Evolutionary conservation across 2,113 vertebrate genomes (phyloP).

Genomic region (Pardalotus punctatus): DNA sequence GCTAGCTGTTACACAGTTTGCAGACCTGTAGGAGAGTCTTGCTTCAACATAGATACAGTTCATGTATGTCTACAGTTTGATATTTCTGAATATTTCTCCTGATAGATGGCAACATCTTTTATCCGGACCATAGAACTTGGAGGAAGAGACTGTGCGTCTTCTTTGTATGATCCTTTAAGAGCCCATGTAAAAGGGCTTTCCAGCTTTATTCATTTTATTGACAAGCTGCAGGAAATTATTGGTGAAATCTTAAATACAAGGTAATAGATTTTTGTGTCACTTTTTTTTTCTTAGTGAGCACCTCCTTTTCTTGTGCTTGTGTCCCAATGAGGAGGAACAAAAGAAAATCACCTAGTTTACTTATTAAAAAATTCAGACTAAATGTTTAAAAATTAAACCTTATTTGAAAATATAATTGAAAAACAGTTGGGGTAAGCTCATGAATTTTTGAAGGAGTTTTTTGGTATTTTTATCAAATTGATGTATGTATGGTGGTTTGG

Average conservation of each 20-base stretch:
- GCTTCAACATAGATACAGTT: background rate
- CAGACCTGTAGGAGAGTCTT: background rate
- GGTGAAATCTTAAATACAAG: slow-evolving; percentile 87
- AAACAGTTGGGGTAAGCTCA: background rate
- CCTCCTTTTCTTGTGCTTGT: background rate
- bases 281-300: background rate
- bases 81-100: slow-evolving; percentile 13
- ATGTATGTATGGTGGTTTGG: background rate
- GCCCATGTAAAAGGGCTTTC: slow-evolving; percentile 86
- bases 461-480: background rate
- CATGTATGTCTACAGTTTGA: background rate
- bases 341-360: background rate
- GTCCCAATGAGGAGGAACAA: fast-evolving
- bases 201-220: slow-evolving; percentile 85
- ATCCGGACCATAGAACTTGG: slow-evolving; percentile 88
- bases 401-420: background rate
- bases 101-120: slow-evolving; percentile 84
- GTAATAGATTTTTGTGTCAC: slow-evolving; percentile 67
- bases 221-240: slow-evolving; percentile 88
- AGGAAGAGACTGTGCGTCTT: slow-evolving; percentile 86
- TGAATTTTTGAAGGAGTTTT: background rate
- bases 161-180: slow-evolving; percentile 83
- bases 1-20: background rate
- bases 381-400: background rate
- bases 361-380: background rate